phyloP scores from a whole-genome alignment of 35 echinoderm and acorn worm genomes.

The Ptychodera flava region DNA sequence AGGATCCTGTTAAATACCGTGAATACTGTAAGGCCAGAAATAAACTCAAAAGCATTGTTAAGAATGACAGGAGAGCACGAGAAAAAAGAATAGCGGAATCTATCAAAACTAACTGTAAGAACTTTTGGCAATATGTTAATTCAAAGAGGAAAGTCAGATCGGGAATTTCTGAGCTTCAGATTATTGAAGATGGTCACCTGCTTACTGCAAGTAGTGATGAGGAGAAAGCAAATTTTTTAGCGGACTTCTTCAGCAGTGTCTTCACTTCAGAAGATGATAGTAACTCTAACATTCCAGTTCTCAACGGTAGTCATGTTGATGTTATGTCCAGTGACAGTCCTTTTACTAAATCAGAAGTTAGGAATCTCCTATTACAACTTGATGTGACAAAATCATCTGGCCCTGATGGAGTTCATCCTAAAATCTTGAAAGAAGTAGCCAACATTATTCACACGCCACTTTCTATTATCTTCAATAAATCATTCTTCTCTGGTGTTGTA shows the following conservation, averaged over 20 bases:
- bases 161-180: constrained; percentile 5
- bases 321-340: not conserved
- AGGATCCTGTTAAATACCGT: not conserved
- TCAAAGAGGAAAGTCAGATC: constrained; percentile 27
- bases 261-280: constrained; percentile 5
- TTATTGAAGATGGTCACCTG: not conserved
- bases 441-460: constrained; percentile 2
- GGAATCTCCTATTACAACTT: not conserved
- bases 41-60: not conserved
- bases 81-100: constrained; percentile 1
- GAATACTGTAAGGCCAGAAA: not conserved
- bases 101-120: constrained; percentile 5
- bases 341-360: not conserved
- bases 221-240: constrained; percentile 5
- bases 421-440: not conserved
- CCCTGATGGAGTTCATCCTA: constrained; percentile 11
- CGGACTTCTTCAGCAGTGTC: not conserved
- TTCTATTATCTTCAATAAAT: constrained; percentile 15
- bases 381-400: not conserved
- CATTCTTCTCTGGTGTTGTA: not conserved
- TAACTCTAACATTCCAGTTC: not conserved
- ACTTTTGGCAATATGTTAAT: constrained; percentile 19
- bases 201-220: not conserved
- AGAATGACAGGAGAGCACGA: not conserved
- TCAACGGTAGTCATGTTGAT: constrained; percentile 7